A percentile compares a stretch with the other conserved stretches of the same genome.
phyloP scores from a whole-genome alignment of 2,888 invertebrate species.

The Drosophila nr. perissopoda region DNA sequence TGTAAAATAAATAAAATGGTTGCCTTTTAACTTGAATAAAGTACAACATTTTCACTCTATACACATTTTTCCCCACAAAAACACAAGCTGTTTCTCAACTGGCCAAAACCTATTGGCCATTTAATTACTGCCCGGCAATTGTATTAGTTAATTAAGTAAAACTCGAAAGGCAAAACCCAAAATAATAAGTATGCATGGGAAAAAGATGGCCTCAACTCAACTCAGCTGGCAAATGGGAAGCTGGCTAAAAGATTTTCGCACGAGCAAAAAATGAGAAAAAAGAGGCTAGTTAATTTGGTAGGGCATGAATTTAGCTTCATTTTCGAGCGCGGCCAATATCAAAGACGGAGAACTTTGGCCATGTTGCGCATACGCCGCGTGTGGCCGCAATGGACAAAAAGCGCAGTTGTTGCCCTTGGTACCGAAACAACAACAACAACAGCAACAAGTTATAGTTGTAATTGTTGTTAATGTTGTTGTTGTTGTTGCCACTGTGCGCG shows the following conservation, averaged over 20 bases:
- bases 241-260: slow-evolving; percentile 67
- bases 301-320: slow-evolving; percentile 72
- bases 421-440: slow-evolving; percentile 23
- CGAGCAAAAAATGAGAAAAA: slow-evolving; percentile 34
- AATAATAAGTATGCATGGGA: slow-evolving; percentile 64
- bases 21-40: neutral
- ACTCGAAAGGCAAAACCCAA: slow-evolving; percentile 14
- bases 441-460: slow-evolving; percentile 27
- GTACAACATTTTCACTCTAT: neutral
- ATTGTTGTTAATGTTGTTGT: slow-evolving; percentile 25
- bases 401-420: slow-evolving; percentile 51
- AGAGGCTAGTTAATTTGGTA: slow-evolving; percentile 63
- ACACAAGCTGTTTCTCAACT: slow-evolving; percentile 29
- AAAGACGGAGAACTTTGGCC: slow-evolving; percentile 63
- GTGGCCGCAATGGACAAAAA: slow-evolving; percentile 64
- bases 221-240: slow-evolving; percentile 53
- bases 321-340: slow-evolving; percentile 66
- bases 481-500: slow-evolving; percentile 51
- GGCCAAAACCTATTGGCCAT: slow-evolving; percentile 8
- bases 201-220: slow-evolving; percentile 39
- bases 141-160: slow-evolving; percentile 57
- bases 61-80: neutral
- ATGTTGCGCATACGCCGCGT: slow-evolving; percentile 78
- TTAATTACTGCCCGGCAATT: slow-evolving; percentile 49
- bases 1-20: neutral